Percentiles rank a stretch among this genome's conserved stretches.
Conservation (phyloP, 2,797 vertebrate species). For the Acrossocheilus fasciatus region DNA sequence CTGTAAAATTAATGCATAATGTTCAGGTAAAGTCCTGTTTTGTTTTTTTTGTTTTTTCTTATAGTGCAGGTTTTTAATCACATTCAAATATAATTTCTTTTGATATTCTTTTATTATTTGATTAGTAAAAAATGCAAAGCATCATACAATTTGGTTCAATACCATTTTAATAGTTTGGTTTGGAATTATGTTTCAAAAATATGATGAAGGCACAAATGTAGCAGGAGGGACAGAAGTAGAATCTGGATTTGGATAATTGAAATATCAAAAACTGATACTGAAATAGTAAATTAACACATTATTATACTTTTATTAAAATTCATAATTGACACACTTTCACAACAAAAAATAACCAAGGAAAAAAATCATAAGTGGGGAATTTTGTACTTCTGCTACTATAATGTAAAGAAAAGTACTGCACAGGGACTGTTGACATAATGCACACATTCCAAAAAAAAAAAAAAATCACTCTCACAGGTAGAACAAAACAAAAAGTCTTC, state of each 20-base stretch:
- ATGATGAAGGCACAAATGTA: not conserved
- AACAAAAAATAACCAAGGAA: slow-evolving; percentile 65
- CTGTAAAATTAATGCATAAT: not conserved
- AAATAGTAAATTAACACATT: slow-evolving; percentile 1
- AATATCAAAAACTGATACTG: not conserved
- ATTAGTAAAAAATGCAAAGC: too few relatives aligned
- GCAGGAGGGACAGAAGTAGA: not conserved
- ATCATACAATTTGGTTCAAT: not conserved
- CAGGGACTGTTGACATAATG: slow-evolving; percentile 8
- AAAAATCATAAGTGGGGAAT: not conserved
- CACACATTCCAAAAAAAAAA: not conserved
- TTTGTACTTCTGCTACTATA: not conserved
- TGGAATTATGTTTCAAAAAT: not conserved
- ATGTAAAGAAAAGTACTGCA: not conserved
- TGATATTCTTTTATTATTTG: not conserved
- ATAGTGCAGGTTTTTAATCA: not conserved
- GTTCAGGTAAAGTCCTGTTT: too few relatives aligned
- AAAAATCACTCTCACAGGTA: slow-evolving; percentile 27
- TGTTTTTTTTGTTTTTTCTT: not conserved
- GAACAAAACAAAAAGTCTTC: slow-evolving; percentile 13
- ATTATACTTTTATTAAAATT: slow-evolving; percentile 68
- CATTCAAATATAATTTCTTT: not conserved
- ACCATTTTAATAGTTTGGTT: not conserved
- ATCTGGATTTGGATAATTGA: not conserved
- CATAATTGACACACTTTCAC: slow-evolving; percentile 56